Conservation (phyloP, 2,113 vertebrate species). For the Tragelaphus buxtoni region DNA sequence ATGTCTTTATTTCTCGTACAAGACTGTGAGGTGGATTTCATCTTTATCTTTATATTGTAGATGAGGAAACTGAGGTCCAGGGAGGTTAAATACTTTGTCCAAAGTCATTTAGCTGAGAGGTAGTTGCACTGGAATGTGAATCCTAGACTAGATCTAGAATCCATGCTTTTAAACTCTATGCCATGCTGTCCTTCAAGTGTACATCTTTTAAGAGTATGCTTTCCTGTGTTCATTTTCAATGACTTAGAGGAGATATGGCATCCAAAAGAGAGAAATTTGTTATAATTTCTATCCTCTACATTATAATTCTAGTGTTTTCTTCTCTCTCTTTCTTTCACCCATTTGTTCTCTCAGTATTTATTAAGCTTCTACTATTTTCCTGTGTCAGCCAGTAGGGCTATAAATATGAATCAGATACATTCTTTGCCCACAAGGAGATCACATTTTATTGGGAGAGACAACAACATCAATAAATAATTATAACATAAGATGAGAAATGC, state of each 20-base stretch:
- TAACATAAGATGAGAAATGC: neutral
- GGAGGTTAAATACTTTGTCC: neutral
- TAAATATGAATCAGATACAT: neutral
- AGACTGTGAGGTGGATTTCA: neutral
- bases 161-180: neutral
- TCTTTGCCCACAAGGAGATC: neutral
- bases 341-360: conserved; percentile 16
- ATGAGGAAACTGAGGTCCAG: neutral
- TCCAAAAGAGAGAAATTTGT: neutral
- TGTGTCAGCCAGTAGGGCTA: neutral
- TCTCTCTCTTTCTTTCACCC: neutral
- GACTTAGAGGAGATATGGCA: neutral
- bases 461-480: neutral
- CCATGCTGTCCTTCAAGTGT: neutral
- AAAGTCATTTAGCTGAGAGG: neutral
- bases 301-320: neutral
- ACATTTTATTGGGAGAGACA: neutral
- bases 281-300: neutral
- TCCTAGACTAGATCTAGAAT: neutral
- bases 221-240: neutral
- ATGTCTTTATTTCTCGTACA: neutral
- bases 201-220: neutral
- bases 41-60: neutral
- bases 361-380: neutral
- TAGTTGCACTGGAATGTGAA: neutral